Evolutionary conservation across 2,888 invertebrate genomes (phyloP).

Genomic region (Altica lythri): DNA sequence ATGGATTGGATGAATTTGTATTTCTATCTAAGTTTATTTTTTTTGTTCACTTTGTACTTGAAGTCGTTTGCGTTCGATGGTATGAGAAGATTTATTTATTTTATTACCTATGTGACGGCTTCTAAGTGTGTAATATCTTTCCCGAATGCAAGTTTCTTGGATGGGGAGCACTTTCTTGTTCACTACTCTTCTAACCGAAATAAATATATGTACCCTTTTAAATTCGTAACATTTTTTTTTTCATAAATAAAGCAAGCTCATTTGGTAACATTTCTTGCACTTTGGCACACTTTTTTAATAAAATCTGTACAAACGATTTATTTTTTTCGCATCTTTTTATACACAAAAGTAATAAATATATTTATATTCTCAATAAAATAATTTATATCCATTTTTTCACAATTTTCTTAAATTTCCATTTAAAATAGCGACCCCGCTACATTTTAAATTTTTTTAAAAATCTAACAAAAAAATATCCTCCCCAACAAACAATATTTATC

Average conservation of each 20-base stretch:
- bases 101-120: conserved; percentile 23
- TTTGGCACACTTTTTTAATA: conserved; percentile 60
- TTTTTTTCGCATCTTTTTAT: conserved; percentile 51
- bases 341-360: conserved; percentile 58
- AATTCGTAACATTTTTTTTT: conserved; percentile 49
- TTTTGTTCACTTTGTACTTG: conserved; percentile 24
- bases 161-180: conserved; percentile 24
- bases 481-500: conserved; percentile 68
- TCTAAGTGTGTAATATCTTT: conserved; percentile 38
- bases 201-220: conserved; percentile 58
- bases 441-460: conserved; percentile 55
- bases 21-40: conserved; percentile 17
- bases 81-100: conserved; percentile 33
- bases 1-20: conserved; percentile 26
- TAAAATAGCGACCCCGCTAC: conserved; percentile 57
- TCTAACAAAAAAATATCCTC: conserved; percentile 63
- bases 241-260: conserved; percentile 55
- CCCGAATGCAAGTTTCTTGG: conserved; percentile 45
- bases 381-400: conserved; percentile 60
- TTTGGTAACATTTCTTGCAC: conserved; percentile 59
- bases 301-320: conserved; percentile 60
- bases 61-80: conserved; percentile 45
- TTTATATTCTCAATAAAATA: conserved; percentile 42
- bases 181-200: conserved; percentile 36
- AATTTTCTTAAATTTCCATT: conserved; percentile 50